phyloP scores from a whole-genome alignment of 1,140 invertebrate genomes.

The Cylas formicarius region DNA sequence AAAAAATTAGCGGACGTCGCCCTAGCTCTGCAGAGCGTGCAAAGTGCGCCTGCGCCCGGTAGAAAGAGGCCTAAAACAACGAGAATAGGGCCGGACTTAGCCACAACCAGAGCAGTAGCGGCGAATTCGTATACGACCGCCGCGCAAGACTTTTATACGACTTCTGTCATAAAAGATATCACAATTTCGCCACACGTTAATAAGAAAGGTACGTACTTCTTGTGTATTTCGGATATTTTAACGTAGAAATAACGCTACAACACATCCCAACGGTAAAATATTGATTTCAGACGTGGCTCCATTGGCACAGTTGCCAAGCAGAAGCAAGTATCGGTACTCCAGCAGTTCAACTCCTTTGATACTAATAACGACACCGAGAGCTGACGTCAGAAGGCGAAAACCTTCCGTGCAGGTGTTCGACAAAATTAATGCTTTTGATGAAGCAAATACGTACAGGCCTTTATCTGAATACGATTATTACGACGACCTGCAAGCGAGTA shows the following conservation, averaged over 20 bases:
- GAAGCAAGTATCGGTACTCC: slow-evolving; percentile 15
- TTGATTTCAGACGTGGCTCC: too few relatives aligned
- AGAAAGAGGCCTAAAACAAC: slow-evolving; percentile 5
- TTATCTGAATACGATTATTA: slow-evolving; percentile 56
- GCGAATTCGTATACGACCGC: too few relatives aligned
- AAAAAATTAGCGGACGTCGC: slow-evolving; percentile 29
- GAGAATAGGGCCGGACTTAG: neutral
- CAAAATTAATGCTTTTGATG: too few relatives aligned
- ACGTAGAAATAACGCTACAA: too few relatives aligned
- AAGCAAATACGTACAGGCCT: slow-evolving; percentile 11
- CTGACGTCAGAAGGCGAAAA: slow-evolving; percentile 13
- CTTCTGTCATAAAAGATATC: too few relatives aligned
- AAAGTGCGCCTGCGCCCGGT: slow-evolving; percentile 31
- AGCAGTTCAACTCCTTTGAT: slow-evolving; percentile 19
- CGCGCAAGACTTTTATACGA: too few relatives aligned
- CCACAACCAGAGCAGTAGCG: too few relatives aligned
- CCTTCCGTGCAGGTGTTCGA: slow-evolving; percentile 1
- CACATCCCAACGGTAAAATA: too few relatives aligned
- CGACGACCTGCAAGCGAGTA: slow-evolving; percentile 37
- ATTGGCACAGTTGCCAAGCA: too few relatives aligned
- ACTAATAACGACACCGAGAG: slow-evolving; percentile 18
- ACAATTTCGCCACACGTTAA: too few relatives aligned
- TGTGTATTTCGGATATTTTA: too few relatives aligned
- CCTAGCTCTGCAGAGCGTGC: slow-evolving; percentile 27
- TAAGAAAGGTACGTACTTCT: too few relatives aligned